These are phyloP conservation scores for Numenius arquata DNA, from an alignment of 2,113 vertebrate genomes.

Conservation along the genomic window DNA sequence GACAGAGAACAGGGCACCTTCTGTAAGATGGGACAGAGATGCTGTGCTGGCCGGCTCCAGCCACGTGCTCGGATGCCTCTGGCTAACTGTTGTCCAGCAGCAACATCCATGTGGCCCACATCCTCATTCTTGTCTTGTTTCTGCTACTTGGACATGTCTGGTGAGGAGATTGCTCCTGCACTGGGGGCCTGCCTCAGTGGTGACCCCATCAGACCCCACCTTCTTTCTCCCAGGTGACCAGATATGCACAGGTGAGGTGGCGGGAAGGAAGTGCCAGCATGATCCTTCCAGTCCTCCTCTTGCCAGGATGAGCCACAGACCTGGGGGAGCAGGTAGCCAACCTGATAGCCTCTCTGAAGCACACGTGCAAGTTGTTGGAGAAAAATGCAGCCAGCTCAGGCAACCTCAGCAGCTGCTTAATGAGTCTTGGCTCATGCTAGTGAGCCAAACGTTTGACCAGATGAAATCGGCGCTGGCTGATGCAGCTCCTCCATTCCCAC, in stretches of 20 bases:
- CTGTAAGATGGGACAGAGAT: not conserved
- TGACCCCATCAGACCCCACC: not conserved
- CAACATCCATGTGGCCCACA: not conserved
- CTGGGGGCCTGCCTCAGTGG: not conserved
- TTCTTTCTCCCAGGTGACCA: not conserved
- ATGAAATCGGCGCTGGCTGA: not conserved
- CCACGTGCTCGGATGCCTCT: not conserved
- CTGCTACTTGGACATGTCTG: not conserved
- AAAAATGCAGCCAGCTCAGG: not conserved
- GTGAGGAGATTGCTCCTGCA: not conserved
- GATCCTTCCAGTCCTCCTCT: not conserved
- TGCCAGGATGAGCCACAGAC: not conserved
- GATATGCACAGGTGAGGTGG: not conserved
- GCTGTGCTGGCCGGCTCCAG: not conserved
- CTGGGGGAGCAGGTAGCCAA: not conserved
- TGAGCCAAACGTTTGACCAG: not conserved
- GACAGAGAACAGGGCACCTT: not conserved
- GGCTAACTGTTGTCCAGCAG: not conserved
- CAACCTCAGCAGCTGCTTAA: not conserved
- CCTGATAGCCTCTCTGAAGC: not conserved
- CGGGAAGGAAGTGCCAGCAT: not conserved
- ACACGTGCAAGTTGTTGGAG: fast-evolving
- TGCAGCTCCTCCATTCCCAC: not conserved
- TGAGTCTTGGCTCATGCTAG: not conserved
- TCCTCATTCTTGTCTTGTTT: not conserved